Conservation (phyloP, 2,888 invertebrate genomes). For the Morinoia aosen region DNA sequence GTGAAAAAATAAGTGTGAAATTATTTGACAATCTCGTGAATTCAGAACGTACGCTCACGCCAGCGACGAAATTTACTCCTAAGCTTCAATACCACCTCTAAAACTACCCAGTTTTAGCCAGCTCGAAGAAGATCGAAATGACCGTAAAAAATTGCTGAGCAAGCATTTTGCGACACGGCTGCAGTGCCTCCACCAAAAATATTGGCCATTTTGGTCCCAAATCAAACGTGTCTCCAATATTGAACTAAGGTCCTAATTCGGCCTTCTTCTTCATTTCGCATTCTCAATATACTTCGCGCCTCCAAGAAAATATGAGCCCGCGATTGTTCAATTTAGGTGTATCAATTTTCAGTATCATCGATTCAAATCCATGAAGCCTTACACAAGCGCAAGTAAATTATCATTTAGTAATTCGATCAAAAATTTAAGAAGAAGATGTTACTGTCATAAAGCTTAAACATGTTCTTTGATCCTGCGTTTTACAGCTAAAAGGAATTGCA, state of each 20-base stretch:
- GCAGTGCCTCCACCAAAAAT: slow-evolving; percentile 14
- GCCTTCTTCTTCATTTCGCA: background rate
- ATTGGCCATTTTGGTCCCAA: background rate
- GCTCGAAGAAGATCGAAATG: slow-evolving; percentile 18
- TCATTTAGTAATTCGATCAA: too few relatives aligned
- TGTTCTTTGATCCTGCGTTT: too few relatives aligned
- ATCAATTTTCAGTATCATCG: too few relatives aligned
- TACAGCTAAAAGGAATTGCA: too few relatives aligned
- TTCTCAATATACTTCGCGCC: background rate
- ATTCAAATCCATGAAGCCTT: too few relatives aligned
- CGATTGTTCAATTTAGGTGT: too few relatives aligned
- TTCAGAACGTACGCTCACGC: background rate
- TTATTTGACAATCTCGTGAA: background rate
- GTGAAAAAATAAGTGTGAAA: too few relatives aligned
- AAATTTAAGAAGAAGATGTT: too few relatives aligned
- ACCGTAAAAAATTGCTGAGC: slow-evolving; percentile 18
- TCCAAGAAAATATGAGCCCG: background rate
- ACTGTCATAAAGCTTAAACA: too few relatives aligned
- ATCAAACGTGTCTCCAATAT: slow-evolving; percentile 39
- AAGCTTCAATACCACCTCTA: background rate
- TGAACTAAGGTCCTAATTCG: slow-evolving; percentile 11
- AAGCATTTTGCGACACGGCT: slow-evolving; percentile 36
- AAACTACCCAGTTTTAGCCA: background rate
- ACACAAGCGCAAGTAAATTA: too few relatives aligned
- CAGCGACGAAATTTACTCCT: background rate